Base-by-base conservation (phyloP, 2,797 vertebrate species). In the Neostethus bicornis region DNA sequence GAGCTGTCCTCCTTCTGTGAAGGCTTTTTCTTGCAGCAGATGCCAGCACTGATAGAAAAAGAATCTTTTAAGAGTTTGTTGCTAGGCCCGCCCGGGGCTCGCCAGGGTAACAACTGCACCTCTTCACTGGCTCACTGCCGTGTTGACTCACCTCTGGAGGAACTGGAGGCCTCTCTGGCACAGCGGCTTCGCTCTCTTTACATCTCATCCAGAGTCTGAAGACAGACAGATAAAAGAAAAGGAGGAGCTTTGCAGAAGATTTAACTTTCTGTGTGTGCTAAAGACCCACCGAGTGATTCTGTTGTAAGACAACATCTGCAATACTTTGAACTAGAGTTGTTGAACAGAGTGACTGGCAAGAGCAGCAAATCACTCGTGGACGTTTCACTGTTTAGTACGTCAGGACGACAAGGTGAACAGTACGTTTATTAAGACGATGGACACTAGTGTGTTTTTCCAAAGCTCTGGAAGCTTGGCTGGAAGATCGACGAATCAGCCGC, bases 21-120 rank as follows among this genome's bases (percentile, higher is more conserved):
- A 67, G 93, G 94, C 61, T 98, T 93, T 92, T 98, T 99, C 90
- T 88, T 99, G 67, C 93, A 97, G 85, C 94, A 96, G 79, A 97
- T 98, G 96, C 91, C 86, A 21, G 84, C 90, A 1, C 89, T 99
- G n/a, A 81, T 99, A 51, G 95, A 97, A 64, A 93, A 90, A 62
- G 97, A 98, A 60, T 72, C 89, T 0, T 98, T 98, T 87, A 93
- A 86, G 60, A 90, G 85, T 69, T 91, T 98, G 48, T 89, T 98
- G 81, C 88, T 95, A n/a, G 76, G 94, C 56, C 89, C 92, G 49
- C 84, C 90, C 2, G 77, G 49, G 5, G 90, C 87, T 83, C 94
- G 94, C 77, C 93, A 93, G 28, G 92, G 92, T 21, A 92, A 92
- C 68, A 51, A 4, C 73, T 64, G 78, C 53, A 46, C 63, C 1